Evolutionary conservation across 1,140 invertebrate genomes (phyloP).

Genomic region (Bactericera cockerelli): DNA sequence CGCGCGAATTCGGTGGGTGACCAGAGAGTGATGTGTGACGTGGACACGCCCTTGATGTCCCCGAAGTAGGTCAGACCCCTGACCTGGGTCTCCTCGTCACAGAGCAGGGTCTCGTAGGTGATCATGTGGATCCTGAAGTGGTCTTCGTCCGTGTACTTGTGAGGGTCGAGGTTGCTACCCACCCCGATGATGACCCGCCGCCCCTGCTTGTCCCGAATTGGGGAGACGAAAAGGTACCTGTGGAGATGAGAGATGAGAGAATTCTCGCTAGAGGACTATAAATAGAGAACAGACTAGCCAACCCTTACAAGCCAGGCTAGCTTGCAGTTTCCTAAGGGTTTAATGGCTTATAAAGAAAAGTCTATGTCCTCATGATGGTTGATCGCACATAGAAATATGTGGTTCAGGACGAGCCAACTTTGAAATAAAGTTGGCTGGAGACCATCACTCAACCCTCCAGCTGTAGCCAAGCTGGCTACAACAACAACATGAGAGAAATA

Average conservation of each 20-base stretch:
- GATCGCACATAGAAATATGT: too few relatives aligned
- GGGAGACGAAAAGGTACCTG: constrained; percentile 44
- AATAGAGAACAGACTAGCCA: too few relatives aligned
- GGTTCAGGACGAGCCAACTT: too few relatives aligned
- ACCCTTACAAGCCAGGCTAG: too few relatives aligned
- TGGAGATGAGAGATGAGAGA: not conserved
- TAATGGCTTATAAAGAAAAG: too few relatives aligned
- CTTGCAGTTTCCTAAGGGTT: too few relatives aligned
- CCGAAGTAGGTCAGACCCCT: constrained; percentile 50
- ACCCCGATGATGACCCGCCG: constrained; percentile 50
- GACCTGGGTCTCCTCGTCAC: constrained; percentile 54
- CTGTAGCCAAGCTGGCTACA: too few relatives aligned
- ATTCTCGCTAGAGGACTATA: too few relatives aligned
- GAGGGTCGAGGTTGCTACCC: constrained; percentile 46
- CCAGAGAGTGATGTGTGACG: constrained; percentile 46
- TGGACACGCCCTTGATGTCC: constrained; percentile 38
- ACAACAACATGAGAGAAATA: too few relatives aligned
- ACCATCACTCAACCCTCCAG: too few relatives aligned
- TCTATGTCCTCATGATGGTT: too few relatives aligned
- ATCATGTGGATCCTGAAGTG: constrained; percentile 47
- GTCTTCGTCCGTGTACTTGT: constrained; percentile 43
- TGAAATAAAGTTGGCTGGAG: too few relatives aligned
- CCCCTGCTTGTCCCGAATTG: constrained; percentile 48
- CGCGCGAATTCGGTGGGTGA: constrained; percentile 46
- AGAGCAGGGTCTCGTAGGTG: constrained; percentile 53